Evolutionary conservation across 2,797 vertebrate species (phyloP).

Genomic region (Smutsia temminckii): DNA sequence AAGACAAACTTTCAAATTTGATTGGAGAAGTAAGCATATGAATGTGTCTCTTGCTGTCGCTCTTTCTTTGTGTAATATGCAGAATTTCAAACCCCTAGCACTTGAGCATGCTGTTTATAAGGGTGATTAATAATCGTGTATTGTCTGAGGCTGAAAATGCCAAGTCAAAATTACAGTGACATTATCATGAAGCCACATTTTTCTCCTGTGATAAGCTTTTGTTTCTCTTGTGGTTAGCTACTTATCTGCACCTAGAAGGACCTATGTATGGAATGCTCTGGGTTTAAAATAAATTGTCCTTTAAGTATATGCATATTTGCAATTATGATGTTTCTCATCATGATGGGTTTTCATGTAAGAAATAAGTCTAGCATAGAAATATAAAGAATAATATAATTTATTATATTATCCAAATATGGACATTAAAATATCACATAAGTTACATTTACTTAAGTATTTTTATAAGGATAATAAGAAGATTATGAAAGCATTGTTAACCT

Average conservation of each 20-base stretch:
- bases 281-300: constrained; percentile 32
- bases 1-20: background rate
- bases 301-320: background rate
- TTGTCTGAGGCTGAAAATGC: constrained; percentile 20
- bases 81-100: background rate
- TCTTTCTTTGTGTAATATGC: background rate
- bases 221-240: background rate
- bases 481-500: background rate
- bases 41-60: background rate
- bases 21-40: background rate
- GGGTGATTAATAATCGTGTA: background rate
- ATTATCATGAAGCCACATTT: constrained; percentile 26
- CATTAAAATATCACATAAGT: background rate
- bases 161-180: background rate
- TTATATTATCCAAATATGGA: background rate
- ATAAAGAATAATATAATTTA: background rate
- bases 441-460: background rate
- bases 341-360: background rate
- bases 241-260: constrained; percentile 7
- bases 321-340: constrained; percentile 24
- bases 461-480: background rate
- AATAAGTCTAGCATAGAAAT: background rate
- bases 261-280: background rate
- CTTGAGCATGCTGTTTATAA: background rate
- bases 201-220: constrained; percentile 28